A percentile compares a stretch with the other conserved stretches of the same genome.
Evolutionary conservation across 2,113 vertebrate species (phyloP).

Genomic region (Mandrillus leucophaeus): DNA sequence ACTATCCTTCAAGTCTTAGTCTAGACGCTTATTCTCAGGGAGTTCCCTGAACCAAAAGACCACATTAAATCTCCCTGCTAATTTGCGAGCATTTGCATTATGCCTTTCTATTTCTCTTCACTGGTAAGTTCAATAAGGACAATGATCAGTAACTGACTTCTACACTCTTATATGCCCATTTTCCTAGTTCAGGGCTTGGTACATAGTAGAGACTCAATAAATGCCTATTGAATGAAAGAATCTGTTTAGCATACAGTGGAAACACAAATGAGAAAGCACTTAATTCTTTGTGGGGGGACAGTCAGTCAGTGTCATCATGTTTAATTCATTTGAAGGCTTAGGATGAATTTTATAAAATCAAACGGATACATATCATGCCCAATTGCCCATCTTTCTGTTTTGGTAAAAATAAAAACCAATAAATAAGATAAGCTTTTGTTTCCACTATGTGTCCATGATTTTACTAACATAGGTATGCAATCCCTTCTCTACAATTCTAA

Average conservation of each 20-base stretch:
- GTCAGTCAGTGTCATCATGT: background rate
- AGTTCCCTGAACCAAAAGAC: background rate
- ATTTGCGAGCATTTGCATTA: background rate
- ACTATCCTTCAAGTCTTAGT: background rate
- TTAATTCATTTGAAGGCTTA: background rate
- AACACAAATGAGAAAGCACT: background rate
- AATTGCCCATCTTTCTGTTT: background rate
- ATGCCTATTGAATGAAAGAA: background rate
- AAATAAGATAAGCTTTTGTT: background rate
- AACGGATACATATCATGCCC: background rate
- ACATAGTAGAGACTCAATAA: background rate
- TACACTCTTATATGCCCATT: background rate
- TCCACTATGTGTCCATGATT: background rate
- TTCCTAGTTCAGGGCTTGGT: background rate
- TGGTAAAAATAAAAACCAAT: conserved; percentile 7
- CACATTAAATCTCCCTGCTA: background rate
- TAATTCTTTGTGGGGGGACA: background rate
- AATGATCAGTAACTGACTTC: background rate
- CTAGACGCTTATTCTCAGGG: background rate
- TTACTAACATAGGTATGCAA: background rate
- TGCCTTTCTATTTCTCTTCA: background rate
- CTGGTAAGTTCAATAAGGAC: background rate
- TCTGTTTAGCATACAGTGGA: background rate
- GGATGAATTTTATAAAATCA: conserved; percentile 2
- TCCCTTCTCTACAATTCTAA: background rate